Evolutionary conservation across 2,888 invertebrate species (phyloP).

Genomic region (Tolmerus cingulatus): DNA sequence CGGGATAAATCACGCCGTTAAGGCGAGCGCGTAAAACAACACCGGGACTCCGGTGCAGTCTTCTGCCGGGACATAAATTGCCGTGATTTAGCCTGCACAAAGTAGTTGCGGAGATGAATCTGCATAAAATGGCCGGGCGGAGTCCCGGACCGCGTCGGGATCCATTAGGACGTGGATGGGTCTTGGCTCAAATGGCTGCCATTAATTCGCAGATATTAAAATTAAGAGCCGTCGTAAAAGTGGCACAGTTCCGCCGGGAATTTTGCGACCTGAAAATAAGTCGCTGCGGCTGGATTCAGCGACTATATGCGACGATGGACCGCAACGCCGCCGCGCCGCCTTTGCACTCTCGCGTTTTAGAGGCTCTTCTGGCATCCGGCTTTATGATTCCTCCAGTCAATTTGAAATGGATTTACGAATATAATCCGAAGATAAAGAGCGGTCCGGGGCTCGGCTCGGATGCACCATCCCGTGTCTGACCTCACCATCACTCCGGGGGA

Average conservation of each 20-base stretch:
- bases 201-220: constrained; percentile 41
- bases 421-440: constrained; percentile 21
- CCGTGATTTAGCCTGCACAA: constrained; percentile 21
- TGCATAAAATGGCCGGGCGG: not conserved
- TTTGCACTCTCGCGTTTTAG: not conserved
- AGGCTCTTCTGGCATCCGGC: constrained; percentile 12
- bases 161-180: constrained; percentile 15
- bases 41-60: not conserved
- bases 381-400: constrained; percentile 29
- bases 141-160: not conserved
- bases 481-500: not conserved
- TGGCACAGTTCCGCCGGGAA: constrained; percentile 30
- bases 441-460: not conserved
- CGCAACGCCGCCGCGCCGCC: not conserved
- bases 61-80: constrained; percentile 17
- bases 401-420: constrained; percentile 34
- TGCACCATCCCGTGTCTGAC: not conserved
- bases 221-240: constrained; percentile 40
- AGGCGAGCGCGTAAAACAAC: constrained; percentile 13
- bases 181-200: constrained; percentile 13
- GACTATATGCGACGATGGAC: not conserved
- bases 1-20: not conserved
- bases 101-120: constrained; percentile 10
- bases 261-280: constrained; percentile 34
- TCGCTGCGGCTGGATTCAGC: not conserved